Base-by-base conservation (phyloP, 2,113 vertebrate genomes). In the Ptyas mucosa region DNA sequence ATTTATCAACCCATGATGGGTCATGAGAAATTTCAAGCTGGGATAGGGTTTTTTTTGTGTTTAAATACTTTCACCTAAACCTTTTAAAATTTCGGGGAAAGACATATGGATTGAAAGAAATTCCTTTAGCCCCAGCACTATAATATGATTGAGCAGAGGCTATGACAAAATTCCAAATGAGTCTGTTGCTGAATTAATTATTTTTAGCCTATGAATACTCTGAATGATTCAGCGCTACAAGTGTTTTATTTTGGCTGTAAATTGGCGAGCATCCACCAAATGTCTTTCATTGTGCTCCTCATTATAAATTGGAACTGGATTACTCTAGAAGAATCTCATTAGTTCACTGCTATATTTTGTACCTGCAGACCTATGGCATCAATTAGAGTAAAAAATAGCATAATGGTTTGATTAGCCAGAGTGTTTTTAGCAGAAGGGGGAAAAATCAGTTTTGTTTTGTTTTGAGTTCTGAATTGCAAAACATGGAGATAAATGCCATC, bases 181-280 rank as follows among this genome's bases (percentile, higher is more conserved):
- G 34, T 43, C 91, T 88, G 5, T 86, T 23, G 26, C 26, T 91
- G 20, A 91, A 52, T 89, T 23, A 86, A 88, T 89, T 90, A 91
- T 24, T 46, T 55, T 92, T 81, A 54, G 11, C 39, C 34, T 54
- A 87, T 34, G 54, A 91, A 85, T 58, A 55, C 9, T 91, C 53
- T 92, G 52, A 91, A 91, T 91, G 54, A 91, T 87, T 87, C 53
- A 91, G 90, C n/a, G 49, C 34, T 49, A 18, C 5, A 88, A 64
- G 29, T 39, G n/a, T 43, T 92, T 88, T 69, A 88, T 86, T 46
- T 61, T 61, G 75, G 21, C 29, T 86, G 20, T 39, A 20, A 55
- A 89, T 81, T 81, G 87, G 61, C 51, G 0, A 55, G 58, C 34
- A 55, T 29, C 88, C 53, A 93, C 14, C 14, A 53, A 55, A 92